A percentile compares a stretch with the other conserved stretches of the same genome.
Evolutionary conservation across 2,113 vertebrate species (phyloP).

Genomic region (Bostrychus sinensis): DNA sequence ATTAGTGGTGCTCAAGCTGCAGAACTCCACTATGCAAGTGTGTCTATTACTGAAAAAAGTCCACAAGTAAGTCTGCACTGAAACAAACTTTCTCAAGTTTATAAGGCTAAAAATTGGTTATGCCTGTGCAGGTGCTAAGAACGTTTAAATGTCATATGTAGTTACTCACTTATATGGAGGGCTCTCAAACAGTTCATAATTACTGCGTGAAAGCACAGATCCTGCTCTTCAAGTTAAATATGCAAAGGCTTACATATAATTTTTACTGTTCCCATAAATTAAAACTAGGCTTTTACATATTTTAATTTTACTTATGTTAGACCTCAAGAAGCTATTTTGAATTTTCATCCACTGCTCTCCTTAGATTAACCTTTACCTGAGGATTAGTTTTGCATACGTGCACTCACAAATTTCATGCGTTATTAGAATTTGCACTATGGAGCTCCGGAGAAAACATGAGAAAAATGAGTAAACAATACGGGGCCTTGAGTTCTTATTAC

Average conservation of each 20-base stretch:
- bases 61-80: slow-evolving; percentile 3
- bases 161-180: slow-evolving; percentile 3
- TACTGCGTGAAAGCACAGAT: slow-evolving; percentile 37
- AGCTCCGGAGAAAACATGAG: too few species aligned
- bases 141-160: neutral
- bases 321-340: too few species aligned
- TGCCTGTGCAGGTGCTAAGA: slow-evolving; percentile 2
- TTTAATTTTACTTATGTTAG: neutral
- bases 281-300: neutral
- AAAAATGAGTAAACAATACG: too few species aligned
- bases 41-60: slow-evolving; percentile 42
- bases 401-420: too few species aligned
- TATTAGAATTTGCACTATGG: too few species aligned
- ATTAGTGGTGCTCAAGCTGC: slow-evolving; percentile 48
- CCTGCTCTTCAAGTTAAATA: slow-evolving; percentile 31
- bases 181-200: slow-evolving; percentile 15
- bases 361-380: too few species aligned
- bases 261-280: neutral
- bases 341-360: too few species aligned
- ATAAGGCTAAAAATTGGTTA: slow-evolving; percentile 5
- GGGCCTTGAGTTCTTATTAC: too few species aligned
- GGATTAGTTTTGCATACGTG: too few species aligned
- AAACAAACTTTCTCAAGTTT: slow-evolving; percentile 1
- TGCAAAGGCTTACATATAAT: slow-evolving; percentile 1
- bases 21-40: slow-evolving; percentile 37